Evolutionary conservation across 2,888 invertebrate species (phyloP), one percentile per base, ranked within the genome.

Genomic region (Schizotus pectinicornis): DNA sequence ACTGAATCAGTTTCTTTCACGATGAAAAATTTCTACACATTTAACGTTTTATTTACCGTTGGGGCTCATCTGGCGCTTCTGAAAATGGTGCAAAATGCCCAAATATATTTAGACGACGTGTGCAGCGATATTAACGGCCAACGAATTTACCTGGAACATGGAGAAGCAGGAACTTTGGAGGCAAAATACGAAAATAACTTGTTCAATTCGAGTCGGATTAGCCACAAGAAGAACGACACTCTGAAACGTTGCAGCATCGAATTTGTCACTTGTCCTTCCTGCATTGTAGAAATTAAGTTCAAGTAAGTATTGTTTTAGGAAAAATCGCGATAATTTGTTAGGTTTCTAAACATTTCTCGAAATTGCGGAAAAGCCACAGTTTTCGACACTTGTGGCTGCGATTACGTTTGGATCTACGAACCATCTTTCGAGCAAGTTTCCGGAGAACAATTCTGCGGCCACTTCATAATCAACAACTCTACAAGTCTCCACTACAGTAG

Each of bases 211-310:
- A 22, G 22, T 22, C 11, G 31, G 48, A 45, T 34, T 49, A 30
- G 35, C 31, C 13, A 33, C 2, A 39, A 33, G 22, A 59, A 37
- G 13, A 61, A 56, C 50, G 45, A 47, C 9, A 43, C 53, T n/a
- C 81, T 83, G 59, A 84, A 84, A 48, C 66, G 65, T 65, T 88
- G 88, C 72, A 84, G 83, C 62, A 77, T 88, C 51, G 88, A 89
- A 74, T 79, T 89, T 62, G 84, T 88, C 37, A 88, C 89, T 1
- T 89, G 89, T 72, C 86, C 89, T 0, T 87, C 88, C 11, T 89
- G 89, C 72, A 82, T 88, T 46, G 84, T 87, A 53, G 77, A 79
- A 34, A 73, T 85, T 38, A 81, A 80, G 39, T 84, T 86, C 66
- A 81, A 78, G 72, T 81, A 69, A 72, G 73, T 63, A 49, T 30